Evolutionary conservation across 2,888 invertebrate genomes (phyloP), one percentile per base, ranked within the genome.

Genomic region (Dioctria rufipes): DNA sequence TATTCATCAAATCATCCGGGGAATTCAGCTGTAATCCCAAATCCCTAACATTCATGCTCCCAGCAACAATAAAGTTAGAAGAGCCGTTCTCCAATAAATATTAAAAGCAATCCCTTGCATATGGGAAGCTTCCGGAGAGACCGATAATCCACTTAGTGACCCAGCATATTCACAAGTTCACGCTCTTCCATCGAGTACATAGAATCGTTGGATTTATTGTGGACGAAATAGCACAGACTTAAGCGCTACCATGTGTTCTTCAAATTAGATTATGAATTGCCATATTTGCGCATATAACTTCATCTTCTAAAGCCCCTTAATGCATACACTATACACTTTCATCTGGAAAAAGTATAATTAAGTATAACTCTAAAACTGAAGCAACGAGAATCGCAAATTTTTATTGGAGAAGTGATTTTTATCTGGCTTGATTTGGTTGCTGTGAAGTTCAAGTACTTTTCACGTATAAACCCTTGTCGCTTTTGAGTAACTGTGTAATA

Each of bases 191-290:
- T 6, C 54, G 67, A 25, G 37, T 13, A 25, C 9, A 25, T 66
- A 6, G 6, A n/a, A 43, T 43, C 42, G 66, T 9, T 8, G 65
- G 40, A 4, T 39, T 39, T 66, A n/a, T n/a, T 51, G 63, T 39
- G 43, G 67, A 67, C 67, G 46, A 49, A 49, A 67, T 67, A 43
- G 42, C 11, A 13, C 46, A 37, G 43, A 25, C 37, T 67, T 67
- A 67, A 67, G 67, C 46, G 67, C 67, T 49, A 67, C 67, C 67
- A 67, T 46, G 67, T 67, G 67, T 67, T 67, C 67, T 67, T 67
- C 67, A 67, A 67, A 67, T 67, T 67, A 67, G 67, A 46, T 43
- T 67, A 67, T 13, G 46, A 67, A 46, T 67, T 67, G 67, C 67
- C 67, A 67, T 46, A 67, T 49, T 67, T 67, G 67, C 13, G 67